Conservation (phyloP, 2,797 vertebrate species). For the Gymnothorax reevesii region DNA sequence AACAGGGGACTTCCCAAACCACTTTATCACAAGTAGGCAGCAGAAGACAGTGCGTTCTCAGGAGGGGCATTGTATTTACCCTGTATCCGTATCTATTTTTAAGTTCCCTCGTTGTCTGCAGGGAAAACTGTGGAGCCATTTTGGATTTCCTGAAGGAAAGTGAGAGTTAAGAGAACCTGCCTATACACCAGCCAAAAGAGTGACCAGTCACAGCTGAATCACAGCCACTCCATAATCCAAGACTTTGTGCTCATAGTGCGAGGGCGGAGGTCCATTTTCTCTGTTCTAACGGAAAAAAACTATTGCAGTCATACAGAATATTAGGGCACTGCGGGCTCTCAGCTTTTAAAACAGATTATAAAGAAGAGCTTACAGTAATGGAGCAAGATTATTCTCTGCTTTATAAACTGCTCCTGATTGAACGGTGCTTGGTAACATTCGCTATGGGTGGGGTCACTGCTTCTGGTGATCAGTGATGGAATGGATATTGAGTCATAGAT, state of each 20-base stretch:
- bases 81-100: constrained; percentile 7
- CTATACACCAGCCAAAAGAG: neutral
- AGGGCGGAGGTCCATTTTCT: neutral
- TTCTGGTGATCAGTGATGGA: neutral
- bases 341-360: neutral
- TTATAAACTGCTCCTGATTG: constrained; percentile 10
- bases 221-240: neutral
- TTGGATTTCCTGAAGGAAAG: constrained; percentile 12
- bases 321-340: neutral
- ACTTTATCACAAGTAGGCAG: neutral
- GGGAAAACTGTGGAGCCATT: neutral
- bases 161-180: neutral
- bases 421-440: constrained; percentile 1
- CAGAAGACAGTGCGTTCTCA: neutral
- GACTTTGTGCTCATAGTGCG: neutral
- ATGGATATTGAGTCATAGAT: constrained; percentile 20
- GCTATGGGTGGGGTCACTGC: neutral
- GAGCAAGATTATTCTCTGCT: neutral
- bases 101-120: neutral
- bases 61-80: neutral
- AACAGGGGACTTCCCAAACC: neutral
- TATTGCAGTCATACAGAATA: neutral
- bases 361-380: neutral
- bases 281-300: neutral
- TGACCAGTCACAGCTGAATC: neutral